Evolutionary conservation across 2,888 invertebrate genomes (phyloP).

Genomic region (Tricholauxania praeusta): DNA sequence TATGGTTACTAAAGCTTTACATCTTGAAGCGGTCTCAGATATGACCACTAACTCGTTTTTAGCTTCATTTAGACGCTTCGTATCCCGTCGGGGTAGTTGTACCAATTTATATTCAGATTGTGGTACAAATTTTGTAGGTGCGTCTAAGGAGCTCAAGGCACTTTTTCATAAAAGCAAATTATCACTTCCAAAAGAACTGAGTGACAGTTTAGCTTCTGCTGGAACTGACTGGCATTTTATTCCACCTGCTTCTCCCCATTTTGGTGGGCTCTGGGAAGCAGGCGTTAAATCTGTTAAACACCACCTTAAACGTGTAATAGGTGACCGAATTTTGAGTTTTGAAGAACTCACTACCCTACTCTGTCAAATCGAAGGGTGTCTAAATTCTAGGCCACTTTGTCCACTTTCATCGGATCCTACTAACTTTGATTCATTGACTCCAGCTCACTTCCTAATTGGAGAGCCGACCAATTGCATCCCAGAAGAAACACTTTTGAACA

Average conservation of each 20-base stretch:
- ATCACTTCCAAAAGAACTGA: conserved; percentile 24
- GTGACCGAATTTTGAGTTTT: conserved; percentile 26
- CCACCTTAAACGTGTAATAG: conserved; percentile 37
- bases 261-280: conserved; percentile 42
- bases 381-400: conserved; percentile 34
- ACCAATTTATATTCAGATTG: conserved; percentile 33
- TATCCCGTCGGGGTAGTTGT: conserved; percentile 33
- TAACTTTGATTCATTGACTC: conserved; percentile 26
- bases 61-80: conserved; percentile 40
- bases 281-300: conserved; percentile 42
- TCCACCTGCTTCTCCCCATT: conserved; percentile 35
- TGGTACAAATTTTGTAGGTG: conserved; percentile 43
- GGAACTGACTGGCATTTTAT: conserved; percentile 30
- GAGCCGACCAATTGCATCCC: conserved; percentile 29
- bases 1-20: conserved; percentile 37
- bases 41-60: conserved; percentile 38
- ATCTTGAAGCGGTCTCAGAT: conserved; percentile 40
- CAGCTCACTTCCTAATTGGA: conserved; percentile 34
- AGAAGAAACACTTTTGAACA: conserved; percentile 33
- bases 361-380: conserved; percentile 31
- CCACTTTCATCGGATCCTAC: conserved; percentile 31
- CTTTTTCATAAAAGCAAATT: conserved; percentile 7
- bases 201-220: background rate
- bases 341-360: conserved; percentile 35
- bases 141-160: conserved; percentile 28